Base-by-base conservation (phyloP, 2,113 vertebrate species). In the Cyanistes caeruleus region DNA sequence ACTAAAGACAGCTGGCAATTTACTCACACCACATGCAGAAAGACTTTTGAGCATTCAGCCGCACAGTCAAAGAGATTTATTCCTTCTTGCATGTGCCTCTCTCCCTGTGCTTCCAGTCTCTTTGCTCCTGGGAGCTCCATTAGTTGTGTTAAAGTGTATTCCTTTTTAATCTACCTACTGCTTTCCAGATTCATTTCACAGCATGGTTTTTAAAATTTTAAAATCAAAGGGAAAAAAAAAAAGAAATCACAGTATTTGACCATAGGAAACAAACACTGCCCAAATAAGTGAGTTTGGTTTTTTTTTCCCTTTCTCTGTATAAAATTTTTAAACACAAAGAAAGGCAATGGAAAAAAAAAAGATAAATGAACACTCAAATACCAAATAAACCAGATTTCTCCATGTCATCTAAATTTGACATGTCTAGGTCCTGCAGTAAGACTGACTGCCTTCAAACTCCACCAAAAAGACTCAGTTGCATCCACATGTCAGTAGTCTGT, bases 101-200 rank as follows among this genome's bases (percentile, higher is more conserved):
- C 46, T 25, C 58, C 39, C 51, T 37, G 35, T 70, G 58, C 56
- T 75, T 87, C 58, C 74, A 89, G 46, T 49, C 5, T 3, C 65
- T 68, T 30, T 58, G 69, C 65, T 87, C 37, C 62, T 72, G 35
- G 52, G 69, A 95, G 48, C 27, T 75, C 81, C 17, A 30, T 37
- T 79, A 67, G 15, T 52, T 62, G 11, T 39, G 31, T 56, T 56
- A 23, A 69, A 60, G 13, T 73, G 5, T 52, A 76, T 43, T 69
- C 27, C 44, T 79, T 83, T 68, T 83, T 39, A 37, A 91, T 56
- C 69, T 78, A 68, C 60, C 55, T 78, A 39, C 60, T 87, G 60
- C 24, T 95, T 93, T 79, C 43, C 74, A 76, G 27, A 82, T 75
- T 84, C 21, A 64, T 79, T 95, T 87, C 87, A 79, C 65, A 91